Conservation (phyloP, 2,797 vertebrate species). For the Ptychadena robeensis region DNA sequence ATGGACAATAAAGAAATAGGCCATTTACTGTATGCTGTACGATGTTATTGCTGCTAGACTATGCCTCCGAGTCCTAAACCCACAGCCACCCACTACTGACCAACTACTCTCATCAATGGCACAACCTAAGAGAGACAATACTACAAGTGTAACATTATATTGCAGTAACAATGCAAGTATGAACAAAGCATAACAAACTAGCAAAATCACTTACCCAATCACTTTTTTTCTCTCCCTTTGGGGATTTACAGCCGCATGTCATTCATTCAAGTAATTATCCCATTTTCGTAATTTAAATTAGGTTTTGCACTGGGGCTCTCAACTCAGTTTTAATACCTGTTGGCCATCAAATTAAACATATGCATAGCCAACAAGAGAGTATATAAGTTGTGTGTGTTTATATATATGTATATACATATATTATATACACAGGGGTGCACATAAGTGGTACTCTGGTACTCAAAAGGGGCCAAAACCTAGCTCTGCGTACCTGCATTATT, state of each 20-base stretch:
- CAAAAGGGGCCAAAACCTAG: no score
- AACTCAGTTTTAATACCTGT: no score
- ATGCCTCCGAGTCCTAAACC: slow-evolving; percentile 68
- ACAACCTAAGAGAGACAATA: slow-evolving; percentile 74
- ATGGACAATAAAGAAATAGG: slow-evolving; percentile 66
- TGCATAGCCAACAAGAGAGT: no score
- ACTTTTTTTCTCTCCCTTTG: neutral
- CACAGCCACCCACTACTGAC: neutral
- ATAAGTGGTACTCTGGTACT: no score
- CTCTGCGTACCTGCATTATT: no score
- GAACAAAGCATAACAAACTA: neutral
- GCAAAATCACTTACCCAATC: neutral
- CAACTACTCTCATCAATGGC: slow-evolving; percentile 71
- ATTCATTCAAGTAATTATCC: neutral
- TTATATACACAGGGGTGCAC: no score
- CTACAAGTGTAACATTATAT: slow-evolving; percentile 63
- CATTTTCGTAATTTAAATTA: no score
- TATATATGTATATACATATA: no score
- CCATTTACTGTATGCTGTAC: slow-evolving; percentile 66
- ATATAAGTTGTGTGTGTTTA: no score
- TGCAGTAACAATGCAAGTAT: neutral
- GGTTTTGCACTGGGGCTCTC: no score
- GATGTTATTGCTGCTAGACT: slow-evolving; percentile 74
- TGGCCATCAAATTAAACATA: no score
- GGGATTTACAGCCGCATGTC: neutral